phyloP scores from a whole-genome alignment of 2,797 vertebrate species.

The Tapirus indicus region DNA sequence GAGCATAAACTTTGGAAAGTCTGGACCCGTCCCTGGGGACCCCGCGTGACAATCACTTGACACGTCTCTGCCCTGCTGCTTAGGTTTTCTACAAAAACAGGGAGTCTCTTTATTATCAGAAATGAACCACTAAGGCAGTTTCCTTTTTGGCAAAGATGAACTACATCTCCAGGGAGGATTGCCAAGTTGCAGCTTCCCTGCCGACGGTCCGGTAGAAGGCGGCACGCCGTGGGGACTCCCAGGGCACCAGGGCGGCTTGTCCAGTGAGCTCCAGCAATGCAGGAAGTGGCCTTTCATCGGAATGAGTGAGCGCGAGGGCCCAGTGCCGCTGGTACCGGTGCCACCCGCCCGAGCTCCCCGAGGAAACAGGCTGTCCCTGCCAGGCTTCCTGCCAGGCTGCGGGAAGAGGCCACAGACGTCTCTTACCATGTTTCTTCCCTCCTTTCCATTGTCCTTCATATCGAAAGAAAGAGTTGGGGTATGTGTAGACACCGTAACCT shows the following conservation, averaged over 20 bases:
- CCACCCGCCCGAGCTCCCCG: neutral
- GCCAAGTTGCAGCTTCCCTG: neutral
- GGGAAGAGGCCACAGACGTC: neutral
- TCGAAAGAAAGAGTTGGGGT: conserved; percentile 87
- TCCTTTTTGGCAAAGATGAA: neutral
- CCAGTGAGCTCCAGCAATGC: neutral
- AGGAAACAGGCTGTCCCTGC: neutral
- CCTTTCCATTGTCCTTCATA: conserved; percentile 88
- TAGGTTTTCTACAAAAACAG: neutral
- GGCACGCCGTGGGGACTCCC: accelerated
- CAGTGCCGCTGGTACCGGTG: neutral
- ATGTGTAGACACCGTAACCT: conserved; percentile 86
- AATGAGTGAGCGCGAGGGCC: neutral
- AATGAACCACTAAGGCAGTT: neutral
- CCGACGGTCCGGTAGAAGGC: accelerated
- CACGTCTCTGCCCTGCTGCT: neutral
- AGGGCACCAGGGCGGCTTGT: neutral
- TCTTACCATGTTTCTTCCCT: conserved; percentile 87
- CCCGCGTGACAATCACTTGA: too few relatives aligned
- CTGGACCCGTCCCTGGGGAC: neutral
- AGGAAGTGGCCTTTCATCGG: neutral
- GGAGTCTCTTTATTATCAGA: neutral
- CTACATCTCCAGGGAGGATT: neutral
- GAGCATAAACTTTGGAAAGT: accelerated
- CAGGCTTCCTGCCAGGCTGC: neutral